Percentiles rank a stretch among this genome's conserved stretches.
These are phyloP conservation scores for Chloebia gouldiae DNA, from an alignment of 2,113 vertebrate species.

Conservation along the genomic window DNA sequence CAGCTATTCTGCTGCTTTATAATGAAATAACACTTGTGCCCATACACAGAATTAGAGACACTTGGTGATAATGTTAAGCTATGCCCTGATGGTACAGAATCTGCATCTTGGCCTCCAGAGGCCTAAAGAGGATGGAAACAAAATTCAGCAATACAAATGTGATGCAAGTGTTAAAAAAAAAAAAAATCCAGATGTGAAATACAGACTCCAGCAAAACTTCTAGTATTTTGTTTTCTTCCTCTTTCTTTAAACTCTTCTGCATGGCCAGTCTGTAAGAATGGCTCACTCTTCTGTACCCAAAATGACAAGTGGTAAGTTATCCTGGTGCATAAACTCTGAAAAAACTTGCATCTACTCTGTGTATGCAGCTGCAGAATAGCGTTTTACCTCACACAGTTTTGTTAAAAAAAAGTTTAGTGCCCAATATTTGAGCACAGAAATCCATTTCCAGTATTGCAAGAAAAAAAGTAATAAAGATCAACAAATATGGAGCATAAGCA, in stretches of 20 bases:
- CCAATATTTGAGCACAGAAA: neutral
- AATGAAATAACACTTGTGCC: neutral
- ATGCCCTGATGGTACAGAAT: accelerated
- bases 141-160: neutral
- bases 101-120: neutral
- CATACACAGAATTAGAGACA: neutral
- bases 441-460: neutral
- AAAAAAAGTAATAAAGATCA: neutral
- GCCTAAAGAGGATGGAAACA: neutral
- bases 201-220: neutral
- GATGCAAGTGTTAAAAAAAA: neutral
- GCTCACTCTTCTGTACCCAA: neutral
- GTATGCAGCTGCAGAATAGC: neutral
- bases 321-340: neutral
- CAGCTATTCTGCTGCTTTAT: neutral
- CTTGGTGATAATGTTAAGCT: neutral
- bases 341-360: neutral
- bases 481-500: neutral
- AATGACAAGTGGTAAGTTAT: neutral
- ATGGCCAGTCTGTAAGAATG: neutral
- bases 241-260: neutral
- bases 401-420: neutral
- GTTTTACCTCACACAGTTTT: neutral
- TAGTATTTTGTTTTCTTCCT: neutral
- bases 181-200: neutral